Base-by-base conservation (phyloP, 1,140 invertebrate species). In the Cepaea nemoralis region DNA sequence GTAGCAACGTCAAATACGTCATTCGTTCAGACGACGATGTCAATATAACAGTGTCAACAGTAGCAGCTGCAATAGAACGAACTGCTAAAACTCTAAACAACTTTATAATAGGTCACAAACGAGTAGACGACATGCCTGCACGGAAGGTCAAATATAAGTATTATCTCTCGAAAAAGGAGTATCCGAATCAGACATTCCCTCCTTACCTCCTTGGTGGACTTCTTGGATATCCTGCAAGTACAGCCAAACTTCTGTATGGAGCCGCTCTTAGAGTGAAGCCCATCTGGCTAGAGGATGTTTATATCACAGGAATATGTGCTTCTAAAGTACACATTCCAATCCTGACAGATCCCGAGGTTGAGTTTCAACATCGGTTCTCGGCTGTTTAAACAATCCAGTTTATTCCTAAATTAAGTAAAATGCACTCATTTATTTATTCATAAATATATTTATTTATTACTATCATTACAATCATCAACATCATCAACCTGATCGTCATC, bases 1-100 rank as follows among this genome's bases (percentile, higher is more conserved):
- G 91, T 88, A 85, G 85, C 83, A 92, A 93, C 84, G 95, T 94
- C 0, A 85, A 71, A 82, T 92, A 87, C 82, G 82, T 92, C 33
- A 82, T 93, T 50, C 93, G 93, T 85, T 87, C 90, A 10, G 93
- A 93, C 83, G 93, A 93, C 31, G 86, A 86, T 73, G 76, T 86
- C 50, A 83, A 55, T 80, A 75, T 84, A 2, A 83, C 85, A 48
- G 66, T 86, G 45, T 59, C 84, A 24, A 81, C 83, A 48, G 78
- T 85, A 19, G 24, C 85, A 24, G 37, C 35, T 5, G 42, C 45
- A 6, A 27, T 84, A 6, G n/a, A 75, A 0, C 81, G 69, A 24
- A 55, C 33, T 22, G 37, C 8, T 33, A 35, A 3, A 24, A 48
- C n/a, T 6, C 24, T 40, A 5, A 55, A 63, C 16, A 75, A 82